These are phyloP conservation scores for Babyrousa celebensis DNA, from an alignment of 2,797 vertebrate species.

Conservation along the genomic window DNA sequence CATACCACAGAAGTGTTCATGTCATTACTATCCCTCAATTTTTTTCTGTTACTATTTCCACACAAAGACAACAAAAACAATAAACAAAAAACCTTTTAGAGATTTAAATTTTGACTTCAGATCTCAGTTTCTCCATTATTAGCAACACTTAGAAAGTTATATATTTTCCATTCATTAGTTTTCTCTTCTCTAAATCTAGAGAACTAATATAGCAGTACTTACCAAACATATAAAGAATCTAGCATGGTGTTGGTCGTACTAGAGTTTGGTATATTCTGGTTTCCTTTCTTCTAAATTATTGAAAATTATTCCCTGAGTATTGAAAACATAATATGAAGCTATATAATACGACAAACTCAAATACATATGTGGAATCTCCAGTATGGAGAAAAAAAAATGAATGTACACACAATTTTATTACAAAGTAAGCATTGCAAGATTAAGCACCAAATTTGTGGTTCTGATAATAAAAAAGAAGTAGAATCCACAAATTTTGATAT, in stretches of 20 bases:
- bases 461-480: neutral
- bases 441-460: neutral
- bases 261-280: neutral
- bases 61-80: neutral
- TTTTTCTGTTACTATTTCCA: constrained; percentile 1
- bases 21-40: constrained; percentile 31
- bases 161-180: neutral
- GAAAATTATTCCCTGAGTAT: neutral
- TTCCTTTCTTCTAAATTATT: neutral
- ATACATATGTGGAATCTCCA: neutral
- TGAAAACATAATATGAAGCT: neutral
- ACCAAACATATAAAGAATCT: neutral
- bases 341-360: neutral
- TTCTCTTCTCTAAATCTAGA: neutral
- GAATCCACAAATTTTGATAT: neutral
- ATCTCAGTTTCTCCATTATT: neutral
- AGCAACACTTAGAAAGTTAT: neutral
- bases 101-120: neutral
- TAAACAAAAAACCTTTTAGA: neutral
- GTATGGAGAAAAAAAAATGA: neutral
- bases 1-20: rapidly evolving
- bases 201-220: neutral
- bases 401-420: neutral
- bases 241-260: neutral
- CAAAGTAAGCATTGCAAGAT: neutral